Conservation (phyloP, 1,140 invertebrate species). For the Grapholita molesta region DNA sequence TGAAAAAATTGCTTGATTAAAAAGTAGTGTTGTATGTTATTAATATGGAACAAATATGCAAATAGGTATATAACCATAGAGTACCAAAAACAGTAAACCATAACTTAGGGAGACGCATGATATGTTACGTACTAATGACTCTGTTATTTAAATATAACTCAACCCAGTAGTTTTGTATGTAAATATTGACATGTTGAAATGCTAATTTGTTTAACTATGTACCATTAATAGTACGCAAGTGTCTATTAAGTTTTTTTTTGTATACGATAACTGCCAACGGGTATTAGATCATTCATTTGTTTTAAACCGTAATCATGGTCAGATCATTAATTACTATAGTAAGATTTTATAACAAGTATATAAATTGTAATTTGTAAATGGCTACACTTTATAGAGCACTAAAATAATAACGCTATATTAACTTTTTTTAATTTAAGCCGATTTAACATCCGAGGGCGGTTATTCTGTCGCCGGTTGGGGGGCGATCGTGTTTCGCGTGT, state of each 20-base stretch:
- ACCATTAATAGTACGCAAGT: not conserved
- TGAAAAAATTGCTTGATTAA: not conserved
- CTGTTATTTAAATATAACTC: not conserved
- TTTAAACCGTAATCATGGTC: not conserved
- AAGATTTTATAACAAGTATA: no score
- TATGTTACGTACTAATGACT: not conserved
- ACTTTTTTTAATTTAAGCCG: no score
- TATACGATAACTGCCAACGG: not conserved
- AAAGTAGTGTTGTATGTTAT: not conserved
- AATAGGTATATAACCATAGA: not conserved
- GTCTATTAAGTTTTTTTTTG: not conserved
- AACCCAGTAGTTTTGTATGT: not conserved
- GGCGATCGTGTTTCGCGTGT: slow-evolving; percentile 76
- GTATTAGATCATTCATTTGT: not conserved
- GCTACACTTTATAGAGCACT: no score
- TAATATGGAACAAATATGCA: not conserved
- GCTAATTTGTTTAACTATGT: not conserved
- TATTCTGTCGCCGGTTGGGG: slow-evolving; percentile 24
- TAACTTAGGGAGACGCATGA: not conserved
- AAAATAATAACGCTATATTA: no score
- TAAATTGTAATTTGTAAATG: no score
- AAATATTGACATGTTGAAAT: not conserved
- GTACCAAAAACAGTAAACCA: not conserved
- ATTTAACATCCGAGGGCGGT: not conserved
- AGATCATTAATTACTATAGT: not conserved